These are phyloP conservation scores for Xestia ashworthii DNA, from an alignment of 2,888 invertebrate genomes.

Conservation along the genomic window DNA sequence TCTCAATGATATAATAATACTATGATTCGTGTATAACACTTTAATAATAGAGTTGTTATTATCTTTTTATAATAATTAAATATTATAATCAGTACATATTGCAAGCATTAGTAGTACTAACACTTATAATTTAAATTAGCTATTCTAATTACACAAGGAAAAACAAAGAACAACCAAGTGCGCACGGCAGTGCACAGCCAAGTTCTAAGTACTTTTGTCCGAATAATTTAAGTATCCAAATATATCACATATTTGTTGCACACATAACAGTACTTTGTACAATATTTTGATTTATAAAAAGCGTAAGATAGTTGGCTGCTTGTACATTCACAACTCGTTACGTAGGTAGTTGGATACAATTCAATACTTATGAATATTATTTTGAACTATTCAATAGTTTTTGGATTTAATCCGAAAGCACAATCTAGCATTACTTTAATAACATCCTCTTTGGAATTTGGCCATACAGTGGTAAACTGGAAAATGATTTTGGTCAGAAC, in stretches of 20 bases:
- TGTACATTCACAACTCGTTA: slow-evolving; percentile 67
- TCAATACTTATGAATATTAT: slow-evolving; percentile 53
- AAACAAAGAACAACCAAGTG: slow-evolving; percentile 42
- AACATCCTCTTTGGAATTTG: slow-evolving; percentile 56
- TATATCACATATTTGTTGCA: slow-evolving; percentile 64
- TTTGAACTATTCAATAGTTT: slow-evolving; percentile 54
- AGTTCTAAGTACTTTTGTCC: slow-evolving; percentile 64
- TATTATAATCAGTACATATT: slow-evolving; percentile 63
- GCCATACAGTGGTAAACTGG: slow-evolving; percentile 17
- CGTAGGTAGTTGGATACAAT: slow-evolving; percentile 65
- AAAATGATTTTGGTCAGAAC: slow-evolving; percentile 36
- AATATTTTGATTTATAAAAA: slow-evolving; percentile 54
- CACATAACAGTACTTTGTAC: slow-evolving; percentile 61
- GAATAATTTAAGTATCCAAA: slow-evolving; percentile 65
- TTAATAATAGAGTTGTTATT: slow-evolving; percentile 56
- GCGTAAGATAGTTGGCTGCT: slow-evolving; percentile 58
- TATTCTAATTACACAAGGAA: slow-evolving; percentile 49
- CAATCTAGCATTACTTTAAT: slow-evolving; percentile 35
- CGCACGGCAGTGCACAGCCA: slow-evolving; percentile 45
- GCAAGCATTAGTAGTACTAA: slow-evolving; percentile 65
- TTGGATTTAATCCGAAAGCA: slow-evolving; percentile 69
- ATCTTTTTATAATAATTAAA: slow-evolving; percentile 49
- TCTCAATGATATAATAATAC: slow-evolving; percentile 56
- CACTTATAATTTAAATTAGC: slow-evolving; percentile 60
- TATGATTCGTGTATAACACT: slow-evolving; percentile 53